Base-by-base conservation (phyloP, 2,888 invertebrate species). In the Thereva unica region DNA sequence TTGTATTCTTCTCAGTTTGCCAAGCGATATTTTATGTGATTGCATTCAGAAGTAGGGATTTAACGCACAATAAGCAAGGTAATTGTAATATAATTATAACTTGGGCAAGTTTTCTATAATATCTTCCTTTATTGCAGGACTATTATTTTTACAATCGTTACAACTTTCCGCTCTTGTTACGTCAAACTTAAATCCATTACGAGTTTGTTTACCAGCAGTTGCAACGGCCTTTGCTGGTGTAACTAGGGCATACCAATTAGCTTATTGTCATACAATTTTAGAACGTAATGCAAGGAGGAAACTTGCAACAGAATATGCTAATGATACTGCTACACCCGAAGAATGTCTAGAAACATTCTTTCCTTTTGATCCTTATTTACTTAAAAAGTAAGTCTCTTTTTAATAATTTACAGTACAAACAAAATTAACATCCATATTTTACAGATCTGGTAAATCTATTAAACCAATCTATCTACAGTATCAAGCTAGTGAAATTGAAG, bases 21-120 rank as follows among this genome's bases (percentile, higher is more conserved):
- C 97, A 98, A 79, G 89, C 93, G 0, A 83, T 97, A 52, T 97
- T 98, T 82, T 96, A 97, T 80, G 84, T 96, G 10, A 89, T 98
- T 68, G 91, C 93, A 0, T 97, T 96, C 78, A 87, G 95, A 68
- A 91, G 94, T 77, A 89, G 89, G 73, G 91, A 95, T 76, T 83
- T 97, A 72, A 87, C 93, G 50, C 84, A 84, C 66, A 86, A 84
- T 73, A 88, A 88, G 77, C 90, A 90, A 83, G 89, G 95, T 92
- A 79, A 85, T 85, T 23, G 34, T 7, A 50, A 50, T 9, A 1
- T 1, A 8, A 7, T 10, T 9, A 61, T 38, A 37, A 38, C 0
- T n/a, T 37, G 4, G 2, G 2, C 7, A n/a, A 45, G 35, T 68
- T 56, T 49, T 49, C 44, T 38, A 10, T 37, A 56, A 52, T 54